Base-by-base conservation (phyloP, 2,888 invertebrate species). In the Plebejus melissa region DNA sequence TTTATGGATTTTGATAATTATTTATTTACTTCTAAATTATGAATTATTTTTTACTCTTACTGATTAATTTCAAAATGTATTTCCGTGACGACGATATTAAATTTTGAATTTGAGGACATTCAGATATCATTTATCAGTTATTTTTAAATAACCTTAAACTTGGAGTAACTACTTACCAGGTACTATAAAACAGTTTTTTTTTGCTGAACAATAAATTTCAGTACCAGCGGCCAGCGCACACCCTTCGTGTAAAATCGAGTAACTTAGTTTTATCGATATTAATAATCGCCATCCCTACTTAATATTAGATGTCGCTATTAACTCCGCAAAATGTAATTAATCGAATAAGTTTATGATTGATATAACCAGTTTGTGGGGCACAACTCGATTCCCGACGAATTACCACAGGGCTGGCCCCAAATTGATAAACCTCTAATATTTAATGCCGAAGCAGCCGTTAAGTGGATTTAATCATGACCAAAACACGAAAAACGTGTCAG, bases 271-370 rank as follows among this genome's bases (percentile, higher is more conserved):
- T 28, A 74, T 76, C 76, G 76, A 76, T 76, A 78, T 79, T 77
- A 77, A 79, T 71, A 60, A 41, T 76, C 78, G 74, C 78, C 92
- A 84, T 82, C 90, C 82, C 89, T 91, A 82, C 80, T 78, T 87
- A 86, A 90, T 93, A 93, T 91, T 93, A 93, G 93, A 92, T 93
- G 93, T 92, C 91, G 92, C 93, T 92, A 93, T 93, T 93, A 93
- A 93, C 93, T 93, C 91, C 93, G 93, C 93, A 93, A 93, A 93
- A 93, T 91, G 93, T 93, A 93, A 93, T 93, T 93, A 93, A 93
- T 93, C 89, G 93, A 93, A 92, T 93, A 93, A 93, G 91, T 93
- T 93, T 93, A 93, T 93, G 93, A 93, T 93, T 93, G 93, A 93
- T 93, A 93, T 93, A 92, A 93, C 93, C 93, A 92, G 93, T 91